Evolutionary conservation across 2,888 invertebrate species (phyloP).

Genomic region (Spilarctia lutea): DNA sequence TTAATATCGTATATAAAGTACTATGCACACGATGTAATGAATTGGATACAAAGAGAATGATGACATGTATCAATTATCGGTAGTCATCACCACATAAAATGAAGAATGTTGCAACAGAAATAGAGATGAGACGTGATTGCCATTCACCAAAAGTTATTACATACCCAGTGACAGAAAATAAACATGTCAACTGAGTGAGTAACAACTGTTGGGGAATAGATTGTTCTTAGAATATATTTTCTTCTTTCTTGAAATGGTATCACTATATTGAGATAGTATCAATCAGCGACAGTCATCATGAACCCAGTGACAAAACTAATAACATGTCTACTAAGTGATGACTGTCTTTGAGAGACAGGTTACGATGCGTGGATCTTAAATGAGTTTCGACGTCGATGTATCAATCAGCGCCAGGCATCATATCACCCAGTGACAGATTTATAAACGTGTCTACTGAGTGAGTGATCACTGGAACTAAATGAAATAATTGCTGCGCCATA

Average conservation of each 20-base stretch:
- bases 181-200: constrained; percentile 37
- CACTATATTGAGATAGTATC: neutral
- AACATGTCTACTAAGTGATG: neutral
- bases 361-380: neutral
- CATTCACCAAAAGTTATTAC: constrained; percentile 16
- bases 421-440: constrained; percentile 32
- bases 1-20: too few species aligned
- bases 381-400: too few species aligned
- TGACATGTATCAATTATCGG: neutral
- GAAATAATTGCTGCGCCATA: too few species aligned
- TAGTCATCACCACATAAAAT: constrained; percentile 32
- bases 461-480: constrained; percentile 8
- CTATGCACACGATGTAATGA: too few species aligned
- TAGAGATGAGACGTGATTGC: too few species aligned
- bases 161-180: constrained; percentile 27
- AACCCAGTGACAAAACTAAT: constrained; percentile 12
- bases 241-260: too few species aligned
- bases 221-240: neutral
- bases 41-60: too few species aligned
- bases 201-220: neutral
- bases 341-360: neutral
- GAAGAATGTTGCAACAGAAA: too few species aligned
- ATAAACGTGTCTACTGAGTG: constrained; percentile 26
- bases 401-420: constrained; percentile 18
- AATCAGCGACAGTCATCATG: constrained; percentile 4